Evolutionary conservation across 2,113 vertebrate species (phyloP).

Genomic region (Poeciliopsis retropinna): DNA sequence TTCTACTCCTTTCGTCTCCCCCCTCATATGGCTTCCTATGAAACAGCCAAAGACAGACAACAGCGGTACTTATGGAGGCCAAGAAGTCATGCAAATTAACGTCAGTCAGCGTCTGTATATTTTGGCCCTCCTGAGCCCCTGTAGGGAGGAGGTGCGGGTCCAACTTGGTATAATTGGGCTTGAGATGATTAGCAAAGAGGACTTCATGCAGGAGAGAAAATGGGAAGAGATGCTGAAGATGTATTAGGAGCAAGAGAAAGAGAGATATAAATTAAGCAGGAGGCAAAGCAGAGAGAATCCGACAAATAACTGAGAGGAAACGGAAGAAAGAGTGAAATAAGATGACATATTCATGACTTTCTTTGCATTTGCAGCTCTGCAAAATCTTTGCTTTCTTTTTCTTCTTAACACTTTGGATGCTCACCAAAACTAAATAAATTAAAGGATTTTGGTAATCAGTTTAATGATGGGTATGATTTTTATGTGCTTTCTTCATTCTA

Average conservation of each 20-base stretch:
- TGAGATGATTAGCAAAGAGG: slow-evolving; percentile 72
- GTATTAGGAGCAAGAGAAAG: slow-evolving; percentile 46
- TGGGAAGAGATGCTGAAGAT: slow-evolving; percentile 41
- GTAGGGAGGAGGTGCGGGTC: slow-evolving; percentile 63
- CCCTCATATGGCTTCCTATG: slow-evolving; percentile 40
- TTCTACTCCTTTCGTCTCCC: slow-evolving; percentile 9
- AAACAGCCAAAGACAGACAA: slow-evolving; percentile 69
- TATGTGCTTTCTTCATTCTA: not conserved
- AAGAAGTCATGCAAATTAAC: slow-evolving; percentile 84
- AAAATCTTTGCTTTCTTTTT: slow-evolving; percentile 5
- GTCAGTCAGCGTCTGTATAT: slow-evolving; percentile 80
- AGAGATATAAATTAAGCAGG: slow-evolving; percentile 43
- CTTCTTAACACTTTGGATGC: not conserved
- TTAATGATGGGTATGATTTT: not conserved
- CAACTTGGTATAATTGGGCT: slow-evolving; percentile 77
- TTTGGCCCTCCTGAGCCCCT: slow-evolving; percentile 76
- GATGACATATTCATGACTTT: slow-evolving; percentile 40
- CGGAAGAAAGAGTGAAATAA: slow-evolving; percentile 21
- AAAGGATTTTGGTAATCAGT: not conserved
- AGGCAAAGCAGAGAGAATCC: slow-evolving; percentile 34
- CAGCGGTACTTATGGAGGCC: slow-evolving; percentile 78
- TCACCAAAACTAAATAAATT: not conserved
- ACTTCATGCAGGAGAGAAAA: slow-evolving; percentile 31
- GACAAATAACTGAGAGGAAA: slow-evolving; percentile 40
- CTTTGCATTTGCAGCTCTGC: slow-evolving; percentile 7